Evolutionary conservation across 2,888 invertebrate genomes (phyloP), one percentile per base, ranked within the genome.

Genomic region (Dendrolimus pini): DNA sequence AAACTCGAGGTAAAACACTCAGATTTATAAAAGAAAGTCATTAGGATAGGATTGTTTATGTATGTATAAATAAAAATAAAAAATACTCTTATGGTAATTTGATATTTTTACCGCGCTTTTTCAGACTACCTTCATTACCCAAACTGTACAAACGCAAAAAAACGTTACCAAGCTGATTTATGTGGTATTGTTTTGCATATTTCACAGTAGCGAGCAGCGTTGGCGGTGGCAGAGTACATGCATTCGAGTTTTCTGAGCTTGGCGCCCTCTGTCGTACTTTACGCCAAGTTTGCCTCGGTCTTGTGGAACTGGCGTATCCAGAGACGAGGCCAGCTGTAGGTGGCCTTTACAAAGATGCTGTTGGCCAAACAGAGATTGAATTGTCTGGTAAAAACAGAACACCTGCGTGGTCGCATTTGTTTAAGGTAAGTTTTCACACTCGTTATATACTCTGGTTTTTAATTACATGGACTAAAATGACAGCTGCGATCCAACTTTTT

Each of bases 231-330:
- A 82, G 84, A 1, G 69, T 82, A 2, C 91, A 91, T 66, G 90
- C 96, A 0, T 97, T 97, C 75, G 93, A 93, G n/a, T 93, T 96
- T 62, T 83, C 91, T 0, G 96, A 96, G 74, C 85, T 97, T 58
- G 93, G 95, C 7, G 92, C 93, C 6, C 89, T 97, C 67, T 95
- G 95, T 57, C 92, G 94, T 57, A 93, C 93, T 1, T 79, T 97
- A 52, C 94, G 96, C 58, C 95, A 96, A 62, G 94, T 96, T 7
- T 96, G 96, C 69, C 87, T 97, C 14, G 97, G 97, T 0, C 89
- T 98, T 9, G 95, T 97, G 9, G 96, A 97, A 75, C 86, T 97
- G 56, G 97, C 97, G 0, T 96, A 96, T 75, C 97, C 97, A 0
- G 96, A 96, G 71, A 93, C 94, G 0, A 88, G 95, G 64, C 93